phyloP scores from a whole-genome alignment of 2,797 vertebrate genomes.

The Mus caroli region DNA sequence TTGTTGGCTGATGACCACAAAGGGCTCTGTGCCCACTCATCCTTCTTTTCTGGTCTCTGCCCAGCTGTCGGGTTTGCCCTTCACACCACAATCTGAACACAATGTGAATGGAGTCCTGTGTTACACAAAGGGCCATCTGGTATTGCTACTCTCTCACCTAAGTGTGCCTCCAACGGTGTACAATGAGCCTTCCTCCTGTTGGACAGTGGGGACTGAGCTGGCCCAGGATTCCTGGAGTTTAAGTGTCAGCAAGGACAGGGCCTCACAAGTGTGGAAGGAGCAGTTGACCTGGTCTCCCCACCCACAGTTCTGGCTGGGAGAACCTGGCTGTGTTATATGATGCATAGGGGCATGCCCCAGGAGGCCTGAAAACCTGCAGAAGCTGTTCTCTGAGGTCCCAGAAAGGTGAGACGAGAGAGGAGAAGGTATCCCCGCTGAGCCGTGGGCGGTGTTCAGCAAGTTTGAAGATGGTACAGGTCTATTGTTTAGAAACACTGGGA shows the following conservation, averaged over 20 bases:
- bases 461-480: constrained; percentile 17
- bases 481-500: constrained; percentile 70
- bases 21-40: neutral
- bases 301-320: neutral
- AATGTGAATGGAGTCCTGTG: neutral
- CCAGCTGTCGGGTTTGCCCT: neutral
- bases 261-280: neutral
- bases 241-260: neutral
- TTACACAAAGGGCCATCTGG: neutral
- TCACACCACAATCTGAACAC: neutral
- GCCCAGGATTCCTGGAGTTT: neutral
- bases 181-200: too few relatives aligned
- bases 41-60: neutral
- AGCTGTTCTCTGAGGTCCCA: neutral
- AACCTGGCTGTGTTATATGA: fast-evolving
- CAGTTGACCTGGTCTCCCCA: neutral
- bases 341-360: fast-evolving
- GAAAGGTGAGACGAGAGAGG: fast-evolving
- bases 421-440: fast-evolving
- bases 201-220: neutral
- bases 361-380: neutral
- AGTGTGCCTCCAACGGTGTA: neutral
- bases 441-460: fast-evolving
- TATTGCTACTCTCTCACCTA: neutral
- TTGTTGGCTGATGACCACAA: fast-evolving